phyloP scores from a whole-genome alignment of 1,140 invertebrate genomes.

The Dermatophagoides farinae region DNA sequence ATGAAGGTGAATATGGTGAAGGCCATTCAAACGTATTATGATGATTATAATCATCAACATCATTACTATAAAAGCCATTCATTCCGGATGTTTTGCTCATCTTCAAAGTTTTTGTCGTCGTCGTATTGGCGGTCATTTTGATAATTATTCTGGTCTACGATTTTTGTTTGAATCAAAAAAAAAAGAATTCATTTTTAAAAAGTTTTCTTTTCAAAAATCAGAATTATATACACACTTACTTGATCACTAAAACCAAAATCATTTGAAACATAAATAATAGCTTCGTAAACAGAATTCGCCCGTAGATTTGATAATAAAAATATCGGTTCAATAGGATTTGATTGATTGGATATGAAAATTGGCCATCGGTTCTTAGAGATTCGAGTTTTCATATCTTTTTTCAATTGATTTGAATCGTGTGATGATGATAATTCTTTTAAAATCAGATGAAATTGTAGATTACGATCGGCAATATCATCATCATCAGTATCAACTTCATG shows the following conservation, averaged over 20 bases:
- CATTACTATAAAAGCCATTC: too few relatives aligned
- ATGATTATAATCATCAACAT: too few relatives aligned
- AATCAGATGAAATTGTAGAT: background rate
- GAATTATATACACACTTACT: background rate
- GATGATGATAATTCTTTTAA: too few relatives aligned
- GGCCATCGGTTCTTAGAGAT: background rate
- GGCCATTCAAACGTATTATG: too few relatives aligned
- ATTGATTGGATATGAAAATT: background rate
- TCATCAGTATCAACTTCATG: background rate
- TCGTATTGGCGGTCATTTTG: background rate
- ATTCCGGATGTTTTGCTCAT: background rate
- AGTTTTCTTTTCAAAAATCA: too few relatives aligned
- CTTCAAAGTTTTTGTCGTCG: background rate
- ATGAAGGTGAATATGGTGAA: too few relatives aligned
- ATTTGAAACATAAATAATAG: constrained; percentile 1
- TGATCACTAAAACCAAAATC: background rate
- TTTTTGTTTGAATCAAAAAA: too few relatives aligned
- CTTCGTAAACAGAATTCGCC: background rate
- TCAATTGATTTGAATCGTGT: too few relatives aligned
- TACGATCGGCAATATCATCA: background rate
- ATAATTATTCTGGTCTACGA: too few relatives aligned
- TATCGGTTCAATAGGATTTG: constrained; percentile 4
- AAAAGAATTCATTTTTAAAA: too few relatives aligned
- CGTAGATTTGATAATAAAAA: background rate
- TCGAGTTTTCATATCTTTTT: too few relatives aligned